Base-by-base conservation (phyloP, 1,140 invertebrate species). In the Polypedilum pembai region DNA sequence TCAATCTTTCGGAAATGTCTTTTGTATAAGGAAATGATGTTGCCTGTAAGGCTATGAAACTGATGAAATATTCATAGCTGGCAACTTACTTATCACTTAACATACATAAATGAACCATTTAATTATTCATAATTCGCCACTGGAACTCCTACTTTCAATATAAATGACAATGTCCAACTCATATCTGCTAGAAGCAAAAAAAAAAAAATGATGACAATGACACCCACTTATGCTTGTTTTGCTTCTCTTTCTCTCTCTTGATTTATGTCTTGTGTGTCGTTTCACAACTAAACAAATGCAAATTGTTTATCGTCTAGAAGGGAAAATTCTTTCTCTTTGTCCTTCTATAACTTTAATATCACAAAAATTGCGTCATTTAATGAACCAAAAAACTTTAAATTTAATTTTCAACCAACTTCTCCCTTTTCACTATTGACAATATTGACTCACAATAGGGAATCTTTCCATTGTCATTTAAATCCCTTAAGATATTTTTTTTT, bases 301-400 rank as follows among this genome's bases (percentile, higher is more conserved):
- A 4, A 56, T 56, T 56, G 12, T 56, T 56, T 56, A 15, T n/a
- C n/a, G 45, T 56, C n/a, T 12, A 56, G 15, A 56, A n/a, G 45
- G 45, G 45, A n/a, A n/a, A n/a, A n/a, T 56, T 56, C 45, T 56
- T 56, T 12, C n/a, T n/a, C n/a, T 33, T 33, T 33, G 24, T 33
- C 24, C 24, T 33, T 33, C 24, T 33, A 5, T 33, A 33, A 33
- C 24, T 33, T 56, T n/a, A 15, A n/a, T 56, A 56, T 56, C n/a
- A n/a, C n/a, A 4, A 15, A 56, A 56, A 56, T n/a, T 56, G 45
- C 45, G 45, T 15, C 45, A 56, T n/a, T 56, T 56, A 56, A 56
- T 56, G 45, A 56, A 56, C 45, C 45, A 56, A n/a, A 56, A 56
- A 56, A 56, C 12, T 56, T n/a, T 56, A 56, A 56, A 56, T 56